Evolutionary conservation across 1,140 invertebrate genomes (phyloP), one percentile per base, ranked within the genome.

Genomic region (Proales similis): DNA sequence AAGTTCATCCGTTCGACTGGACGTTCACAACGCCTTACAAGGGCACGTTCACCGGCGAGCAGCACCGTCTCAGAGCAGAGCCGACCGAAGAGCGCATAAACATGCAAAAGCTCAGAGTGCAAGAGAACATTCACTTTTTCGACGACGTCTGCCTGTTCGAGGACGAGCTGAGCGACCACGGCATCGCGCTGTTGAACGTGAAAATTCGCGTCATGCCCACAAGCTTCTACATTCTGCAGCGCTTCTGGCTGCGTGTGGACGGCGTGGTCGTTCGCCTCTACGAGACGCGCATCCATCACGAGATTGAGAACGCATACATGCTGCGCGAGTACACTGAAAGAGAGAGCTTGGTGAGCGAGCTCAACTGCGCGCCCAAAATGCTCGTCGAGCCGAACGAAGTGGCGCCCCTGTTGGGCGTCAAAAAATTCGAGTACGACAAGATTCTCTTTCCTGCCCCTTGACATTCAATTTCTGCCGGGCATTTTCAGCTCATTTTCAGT

Each of bases 121-220:
- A 83, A 70, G 92, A 98, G 63, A 84, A 87, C 71, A 97, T 99
- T 63, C 72, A 90, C 0, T 97, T 96, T 73, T 97, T 91, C 76
- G 83, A 89, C 67, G 90, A 96, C 74, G 75, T 98, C 29, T 84
- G 86, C 20, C 77, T 99, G 2, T 99, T 88, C 79, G 94, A 98
- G 79, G 94, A 99, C 80, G 94, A 99, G 77, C 76, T 99, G 45
- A 91, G 95, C 71, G 94, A 99, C 79, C 90, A 97, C 81, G 94
- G 94, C 19, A 85, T 89, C 51, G 88, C 92, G 0, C 82, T 85
- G 46, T 81, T 84, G 66, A 86, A 84, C 67, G 87, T 92, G 0
- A 94, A 95, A 84, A 90, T 96, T 78, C 82, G 94, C 70, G 88
- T 93, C 0, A 97, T 97, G 93, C 88, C 88, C 0, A 83, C 82